A percentile compares a stretch with the other conserved stretches of the same genome.
These are phyloP conservation scores for Muntiacus reevesi DNA, from an alignment of 2,113 vertebrate species.

Conservation along the genomic window DNA sequence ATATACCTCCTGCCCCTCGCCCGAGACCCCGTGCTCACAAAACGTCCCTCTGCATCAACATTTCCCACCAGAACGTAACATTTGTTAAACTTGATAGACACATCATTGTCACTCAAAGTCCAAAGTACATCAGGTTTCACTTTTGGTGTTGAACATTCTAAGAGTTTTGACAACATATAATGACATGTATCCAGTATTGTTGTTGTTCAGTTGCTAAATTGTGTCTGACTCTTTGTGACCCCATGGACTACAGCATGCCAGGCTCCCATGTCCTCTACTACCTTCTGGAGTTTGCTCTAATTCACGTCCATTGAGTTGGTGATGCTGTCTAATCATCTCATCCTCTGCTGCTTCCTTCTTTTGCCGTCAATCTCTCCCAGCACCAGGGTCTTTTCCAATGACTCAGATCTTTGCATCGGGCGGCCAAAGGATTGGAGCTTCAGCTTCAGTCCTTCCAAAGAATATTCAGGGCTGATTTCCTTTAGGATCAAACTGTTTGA, in stretches of 20 bases:
- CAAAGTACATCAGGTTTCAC: background rate
- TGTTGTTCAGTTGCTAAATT: background rate
- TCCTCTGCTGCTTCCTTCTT: background rate
- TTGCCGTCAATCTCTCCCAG: background rate
- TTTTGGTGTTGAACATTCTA: background rate
- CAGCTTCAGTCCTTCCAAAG: background rate
- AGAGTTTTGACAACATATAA: background rate
- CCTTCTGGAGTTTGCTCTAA: background rate
- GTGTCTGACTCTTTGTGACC: background rate
- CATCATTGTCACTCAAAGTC: background rate
- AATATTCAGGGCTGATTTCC: background rate
- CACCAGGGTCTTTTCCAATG: background rate
- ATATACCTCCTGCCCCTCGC: rapidly evolving
- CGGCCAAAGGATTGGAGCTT: background rate
- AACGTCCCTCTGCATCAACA: too few species aligned
- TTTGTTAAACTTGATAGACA: background rate
- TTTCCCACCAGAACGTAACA: background rate
- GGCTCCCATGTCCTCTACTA: background rate
- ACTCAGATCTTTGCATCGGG: background rate
- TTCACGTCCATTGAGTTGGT: background rate
- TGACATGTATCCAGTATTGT: background rate
- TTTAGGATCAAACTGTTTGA: background rate
- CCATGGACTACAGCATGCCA: background rate
- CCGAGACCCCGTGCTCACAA: too few species aligned
- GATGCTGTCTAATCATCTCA: background rate